Conservation (phyloP, 1,140 invertebrate species). For the Bemisia tabaci region DNA sequence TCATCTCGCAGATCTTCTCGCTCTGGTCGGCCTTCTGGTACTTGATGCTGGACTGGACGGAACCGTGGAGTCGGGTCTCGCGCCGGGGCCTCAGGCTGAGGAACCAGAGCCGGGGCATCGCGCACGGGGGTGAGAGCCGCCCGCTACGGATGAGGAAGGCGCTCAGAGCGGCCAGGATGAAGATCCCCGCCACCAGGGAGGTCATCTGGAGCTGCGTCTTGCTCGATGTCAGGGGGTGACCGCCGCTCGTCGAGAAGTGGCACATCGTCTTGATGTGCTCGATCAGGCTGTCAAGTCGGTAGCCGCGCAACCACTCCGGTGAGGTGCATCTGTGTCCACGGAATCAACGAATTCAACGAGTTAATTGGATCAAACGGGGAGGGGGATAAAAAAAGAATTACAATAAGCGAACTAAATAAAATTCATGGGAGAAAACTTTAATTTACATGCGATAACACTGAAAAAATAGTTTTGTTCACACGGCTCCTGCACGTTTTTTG, state of each 20-base stretch:
- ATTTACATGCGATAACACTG: too few relatives aligned
- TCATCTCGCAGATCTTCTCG: neutral
- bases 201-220: neutral
- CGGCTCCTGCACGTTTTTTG: too few relatives aligned
- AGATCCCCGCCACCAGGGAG: neutral
- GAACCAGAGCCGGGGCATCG: neutral
- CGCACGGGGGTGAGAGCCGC: too few relatives aligned
- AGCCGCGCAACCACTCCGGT: neutral
- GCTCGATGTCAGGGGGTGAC: neutral
- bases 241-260: neutral
- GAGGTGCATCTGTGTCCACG: neutral
- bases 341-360: too few relatives aligned
- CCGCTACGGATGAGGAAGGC: neutral
- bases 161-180: neutral
- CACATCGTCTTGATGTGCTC: neutral
- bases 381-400: too few relatives aligned
- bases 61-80: neutral
- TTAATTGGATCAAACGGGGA: too few relatives aligned
- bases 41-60: neutral
- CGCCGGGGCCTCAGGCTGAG: neutral
- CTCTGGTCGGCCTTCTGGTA: neutral
- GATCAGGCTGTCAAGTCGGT: neutral
- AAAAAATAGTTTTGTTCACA: too few relatives aligned
- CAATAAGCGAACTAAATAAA: too few relatives aligned
- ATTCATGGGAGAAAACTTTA: too few relatives aligned